Evolutionary conservation across 2,113 vertebrate species (phyloP).

Genomic region (Onychorhynchus coronatus): DNA sequence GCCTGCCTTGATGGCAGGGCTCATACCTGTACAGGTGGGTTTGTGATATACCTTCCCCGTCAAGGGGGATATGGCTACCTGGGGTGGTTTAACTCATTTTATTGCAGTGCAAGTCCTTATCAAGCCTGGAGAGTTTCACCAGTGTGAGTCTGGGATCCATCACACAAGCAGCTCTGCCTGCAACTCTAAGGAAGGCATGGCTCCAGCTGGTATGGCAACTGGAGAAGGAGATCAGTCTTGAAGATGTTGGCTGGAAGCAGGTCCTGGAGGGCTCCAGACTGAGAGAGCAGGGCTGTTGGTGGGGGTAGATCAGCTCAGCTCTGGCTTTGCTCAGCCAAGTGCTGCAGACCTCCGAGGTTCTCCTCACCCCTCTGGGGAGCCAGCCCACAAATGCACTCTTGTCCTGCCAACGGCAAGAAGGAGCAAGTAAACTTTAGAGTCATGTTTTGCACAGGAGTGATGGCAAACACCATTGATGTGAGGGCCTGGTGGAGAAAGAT

Average conservation of each 20-base stretch:
- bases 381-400: too few species aligned
- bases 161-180: neutral
- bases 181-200: neutral
- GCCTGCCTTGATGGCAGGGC: neutral
- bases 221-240: neutral
- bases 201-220: neutral
- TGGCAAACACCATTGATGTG: rapidly evolving
- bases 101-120: neutral
- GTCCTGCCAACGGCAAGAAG: neutral
- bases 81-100: neutral
- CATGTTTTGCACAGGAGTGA: rapidly evolving
- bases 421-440: neutral
- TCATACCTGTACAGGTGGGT: neutral
- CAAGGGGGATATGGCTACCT: neutral
- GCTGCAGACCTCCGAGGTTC: neutral
- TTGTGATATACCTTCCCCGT: neutral
- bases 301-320: neutral
- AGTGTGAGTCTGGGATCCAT: neutral
- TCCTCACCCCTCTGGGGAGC: neutral
- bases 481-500: neutral
- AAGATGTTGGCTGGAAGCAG: neutral
- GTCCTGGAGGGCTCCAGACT: neutral
- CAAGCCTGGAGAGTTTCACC: neutral
- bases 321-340: neutral
- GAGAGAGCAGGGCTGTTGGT: neutral